Evolutionary conservation across 2,888 invertebrate species (phyloP), one percentile per base, ranked within the genome.

Genomic region (Synanthedon formicaeformis): DNA sequence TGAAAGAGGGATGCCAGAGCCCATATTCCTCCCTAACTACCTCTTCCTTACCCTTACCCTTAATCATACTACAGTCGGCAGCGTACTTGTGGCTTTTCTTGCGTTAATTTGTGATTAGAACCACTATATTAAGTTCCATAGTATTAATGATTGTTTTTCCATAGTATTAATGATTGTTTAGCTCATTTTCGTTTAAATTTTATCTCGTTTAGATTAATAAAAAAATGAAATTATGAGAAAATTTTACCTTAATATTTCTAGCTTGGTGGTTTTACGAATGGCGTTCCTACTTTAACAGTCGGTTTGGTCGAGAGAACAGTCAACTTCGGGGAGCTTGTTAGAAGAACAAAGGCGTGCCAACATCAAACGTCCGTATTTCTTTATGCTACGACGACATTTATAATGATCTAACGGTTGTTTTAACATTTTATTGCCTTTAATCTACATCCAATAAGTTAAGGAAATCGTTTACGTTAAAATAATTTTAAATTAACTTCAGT

Each of bases 341-440:
- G 60, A 66, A 67, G 71, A 75, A 80, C 78, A 81, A 81, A 79
- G 76, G 67, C 66, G 62, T 64, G 64, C 65, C 65, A 60, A 78
- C 78, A 77, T 80, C 79, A 81, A 80, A 80, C 72, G 72, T 66
- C 34, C 34, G 61, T 64, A 67, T 73, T 78, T 73, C 73, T 75
- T 75, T 75, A 69, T 62, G 65, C 72, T 66, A 69, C 66, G 58
- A 65, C 70, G 75, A 74, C 75, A 73, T 75, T 71, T 73, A 71
- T 74, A 75, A 71, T 68, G 67, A 69, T 65, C 62, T 60, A 62
- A 57, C 65, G 71, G 73, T 71, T 70, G 71, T 67, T 70, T 70
- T 67, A 66, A 62, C 64, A 70, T 70, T 72, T 71, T 67, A 67
- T 75, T 66, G 65, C 63, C 63, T 63, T 66, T 66, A 65, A 67